Evolutionary conservation across 2,888 invertebrate genomes (phyloP).

Genomic region (Cephus sareptanus): DNA sequence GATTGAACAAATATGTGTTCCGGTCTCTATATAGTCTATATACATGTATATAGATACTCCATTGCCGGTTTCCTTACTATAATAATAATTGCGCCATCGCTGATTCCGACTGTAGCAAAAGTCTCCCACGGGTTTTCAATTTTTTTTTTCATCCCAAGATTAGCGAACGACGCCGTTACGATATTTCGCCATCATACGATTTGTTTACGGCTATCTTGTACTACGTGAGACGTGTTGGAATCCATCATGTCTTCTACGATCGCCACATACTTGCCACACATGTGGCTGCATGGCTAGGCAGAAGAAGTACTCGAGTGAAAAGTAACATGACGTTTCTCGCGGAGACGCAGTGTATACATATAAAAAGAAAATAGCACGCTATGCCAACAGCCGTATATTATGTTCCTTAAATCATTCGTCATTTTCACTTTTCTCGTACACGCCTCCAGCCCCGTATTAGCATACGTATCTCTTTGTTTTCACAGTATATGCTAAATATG

Average conservation of each 20-base stretch:
- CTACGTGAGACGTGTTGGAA: not conserved
- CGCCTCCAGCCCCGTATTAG: constrained; percentile 2
- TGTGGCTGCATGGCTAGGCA: not conserved
- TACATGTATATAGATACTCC: not conserved
- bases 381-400: not conserved
- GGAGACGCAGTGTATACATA: not conserved
- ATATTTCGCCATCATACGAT: not conserved
- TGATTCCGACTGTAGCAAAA: not conserved
- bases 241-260: not conserved
- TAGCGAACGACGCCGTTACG: not conserved
- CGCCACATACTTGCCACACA: not conserved
- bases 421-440: constrained; percentile 14
- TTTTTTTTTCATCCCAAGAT: not conserved
- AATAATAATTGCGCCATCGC: not conserved
- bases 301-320: not conserved
- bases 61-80: not conserved
- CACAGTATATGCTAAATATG: constrained; percentile 9
- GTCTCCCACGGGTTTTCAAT: not conserved
- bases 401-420: not conserved
- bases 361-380: not conserved
- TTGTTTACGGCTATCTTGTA: not conserved
- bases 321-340: not conserved
- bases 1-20: not conserved
- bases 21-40: not conserved
- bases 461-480: constrained; percentile 17